Base-by-base conservation (phyloP, 2,797 vertebrate species). In the Luscinia luscinia region DNA sequence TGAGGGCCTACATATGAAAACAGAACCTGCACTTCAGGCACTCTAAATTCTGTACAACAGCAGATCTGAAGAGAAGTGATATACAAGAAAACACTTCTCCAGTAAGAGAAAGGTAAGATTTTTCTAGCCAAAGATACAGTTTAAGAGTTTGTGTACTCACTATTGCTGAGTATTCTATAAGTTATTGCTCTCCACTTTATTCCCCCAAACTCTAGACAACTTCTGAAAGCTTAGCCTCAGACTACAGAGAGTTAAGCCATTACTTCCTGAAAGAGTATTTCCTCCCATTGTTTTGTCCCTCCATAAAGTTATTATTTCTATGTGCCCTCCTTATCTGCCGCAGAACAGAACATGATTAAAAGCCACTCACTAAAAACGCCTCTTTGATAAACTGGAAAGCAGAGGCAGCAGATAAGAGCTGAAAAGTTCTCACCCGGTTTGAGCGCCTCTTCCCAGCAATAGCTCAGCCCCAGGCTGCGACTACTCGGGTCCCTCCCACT, bases 231-330 rank as follows among this genome's bases (percentile, higher is more conserved):
- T 93, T 24, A 81, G 82, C 79, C 45, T 78, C 94, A 82, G 95
- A 86, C 76, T 57, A 82, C 55, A 88, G 77, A 88, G 91, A 94
- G 91, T 96, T 97, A 96, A 97, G 77, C 43, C 57, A 90, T 91
- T 76, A 96, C 95, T 96, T 96, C 96, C 96, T 96, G 95, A 90
- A 96, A 94, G 83, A 91, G 94, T 45, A 96, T 96, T 96, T 97
- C 96, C 95, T 96, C 94, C 85, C 91, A 94, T 96, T 97, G 96
- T 96, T 95, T 94, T 93, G 89, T 70, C 59, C 59, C 73, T 76
- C 68, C 6, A 2, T 38, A 69, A 84, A 94, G 74, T 88, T 91
- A 61, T 48, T 92, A 88, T 54, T 92, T 82, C 70, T 92, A n/a
- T 36, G 18, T 73, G 10, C 82, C 85, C 63, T 36, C 64, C 52